Base-by-base conservation (phyloP, 1,140 invertebrate species). In the Sinella curviseta region DNA sequence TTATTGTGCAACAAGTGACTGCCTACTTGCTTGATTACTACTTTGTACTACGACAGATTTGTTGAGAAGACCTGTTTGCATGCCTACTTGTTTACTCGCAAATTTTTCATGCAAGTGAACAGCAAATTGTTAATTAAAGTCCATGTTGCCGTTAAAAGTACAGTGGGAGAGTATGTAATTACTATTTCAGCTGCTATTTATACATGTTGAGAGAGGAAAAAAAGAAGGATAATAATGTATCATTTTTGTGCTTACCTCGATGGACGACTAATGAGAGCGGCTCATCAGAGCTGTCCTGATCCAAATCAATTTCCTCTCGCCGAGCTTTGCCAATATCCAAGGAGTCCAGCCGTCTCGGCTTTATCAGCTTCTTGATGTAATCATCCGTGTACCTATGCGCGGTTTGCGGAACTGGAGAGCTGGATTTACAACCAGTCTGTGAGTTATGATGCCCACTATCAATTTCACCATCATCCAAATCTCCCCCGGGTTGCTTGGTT, bases 401-500 rank as follows among this genome's bases (percentile, higher is more conserved):
- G 14, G 0, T 54, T 16, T 20, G 65, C 20, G 16, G 65, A 12
- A 30, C 36, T 24, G 35, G 60, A 35, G 67, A 74, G n/a, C 24
- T 31, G n/a, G 76, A 36, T 33, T 70, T 70, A n/a, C 65, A 70
- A 31, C 28, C 65, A 16, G 26, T 57, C 28, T 33, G 17, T 74
- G 55, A 17, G 26, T 26, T 55, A 31, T 74, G 48, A 36, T 30
- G 86, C 88, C 87, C 87, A 85, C 87, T 86, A 70, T 87, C 85
- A 78, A 87, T 89, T 82, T 88, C 87, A 35, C 88, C 88, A 83
- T 82, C 78, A 87, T 88, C 76, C 88, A 82, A 67, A 26, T 82
- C 80, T 17, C 77, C 74, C 28, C 78, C 36, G 28, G 82, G 70
- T 54, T 83, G 74, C 82, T 94, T 93, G 86, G 94, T 93, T 54